phyloP scores from a whole-genome alignment of 2,113 vertebrate species.

The Dipodomys ordii region DNA sequence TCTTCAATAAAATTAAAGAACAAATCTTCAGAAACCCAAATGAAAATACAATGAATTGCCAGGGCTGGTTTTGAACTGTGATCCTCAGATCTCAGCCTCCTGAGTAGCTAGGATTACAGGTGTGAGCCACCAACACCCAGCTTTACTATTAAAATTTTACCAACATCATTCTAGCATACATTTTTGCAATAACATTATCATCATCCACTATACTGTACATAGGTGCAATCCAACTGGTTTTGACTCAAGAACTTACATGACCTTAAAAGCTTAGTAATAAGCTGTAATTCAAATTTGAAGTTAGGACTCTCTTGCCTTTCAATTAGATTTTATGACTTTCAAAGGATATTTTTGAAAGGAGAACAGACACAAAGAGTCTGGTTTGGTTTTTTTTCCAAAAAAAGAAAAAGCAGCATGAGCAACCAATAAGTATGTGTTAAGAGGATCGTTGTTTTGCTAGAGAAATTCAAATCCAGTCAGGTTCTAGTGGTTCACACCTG shows the following conservation, averaged over 20 bases:
- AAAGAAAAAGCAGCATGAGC: neutral
- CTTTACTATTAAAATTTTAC: neutral
- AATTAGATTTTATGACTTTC: neutral
- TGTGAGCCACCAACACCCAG: no score
- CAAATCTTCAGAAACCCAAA: constrained; percentile 9
- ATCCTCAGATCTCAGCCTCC: no score
- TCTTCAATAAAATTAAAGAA: constrained; percentile 55
- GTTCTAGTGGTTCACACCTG: neutral
- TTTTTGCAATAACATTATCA: neutral
- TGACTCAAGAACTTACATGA: neutral
- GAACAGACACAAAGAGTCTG: neutral
- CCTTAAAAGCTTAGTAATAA: neutral
- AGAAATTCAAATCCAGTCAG: no score
- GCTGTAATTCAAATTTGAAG: neutral
- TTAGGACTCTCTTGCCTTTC: neutral
- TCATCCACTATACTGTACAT: neutral
- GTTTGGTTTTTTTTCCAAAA: neutral
- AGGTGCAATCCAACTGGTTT: neutral
- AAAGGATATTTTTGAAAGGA: neutral
- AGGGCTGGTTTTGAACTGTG: no score
- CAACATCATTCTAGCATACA: neutral
- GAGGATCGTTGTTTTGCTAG: neutral
- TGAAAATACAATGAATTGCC: neutral
- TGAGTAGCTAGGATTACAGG: no score
- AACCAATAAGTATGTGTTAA: neutral